These are phyloP conservation scores for Xylota segnis DNA, from an alignment of 2,888 invertebrate species.

Conservation along the genomic window DNA sequence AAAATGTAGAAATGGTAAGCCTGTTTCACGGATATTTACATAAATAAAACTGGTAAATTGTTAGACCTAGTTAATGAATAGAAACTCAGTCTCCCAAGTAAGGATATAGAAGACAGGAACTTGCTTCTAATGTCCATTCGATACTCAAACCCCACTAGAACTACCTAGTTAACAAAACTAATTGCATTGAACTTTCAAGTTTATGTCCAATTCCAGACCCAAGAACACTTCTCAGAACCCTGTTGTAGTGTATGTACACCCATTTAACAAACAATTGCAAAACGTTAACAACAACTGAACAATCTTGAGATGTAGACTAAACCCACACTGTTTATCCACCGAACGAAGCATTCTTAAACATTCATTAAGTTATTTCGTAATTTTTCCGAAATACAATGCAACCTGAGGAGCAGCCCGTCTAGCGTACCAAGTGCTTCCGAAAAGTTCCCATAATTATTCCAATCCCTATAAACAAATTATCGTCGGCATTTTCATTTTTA, in stretches of 20 bases:
- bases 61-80: too few relatives aligned
- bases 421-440: constrained; percentile 28
- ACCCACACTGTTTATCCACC: constrained; percentile 57
- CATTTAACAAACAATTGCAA: constrained; percentile 11
- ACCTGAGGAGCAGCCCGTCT: constrained; percentile 16
- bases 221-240: neutral
- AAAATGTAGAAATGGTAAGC: too few relatives aligned
- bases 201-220: neutral
- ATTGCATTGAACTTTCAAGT: too few relatives aligned
- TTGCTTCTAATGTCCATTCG: too few relatives aligned
- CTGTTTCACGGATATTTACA: too few relatives aligned
- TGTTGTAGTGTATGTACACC: too few relatives aligned
- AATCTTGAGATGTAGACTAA: constrained; percentile 34
- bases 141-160: too few relatives aligned
- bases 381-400: constrained; percentile 63
- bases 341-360: constrained; percentile 53
- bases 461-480: constrained; percentile 74
- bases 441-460: constrained; percentile 74
- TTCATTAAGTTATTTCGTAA: constrained; percentile 65
- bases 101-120: too few relatives aligned
- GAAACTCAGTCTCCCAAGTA: too few relatives aligned
- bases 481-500: constrained; percentile 54
- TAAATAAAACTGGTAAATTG: too few relatives aligned
- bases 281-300: constrained; percentile 1
- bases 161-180: too few relatives aligned